phyloP scores from a whole-genome alignment of 2,888 invertebrate species.

The Lysandra bellargus region DNA sequence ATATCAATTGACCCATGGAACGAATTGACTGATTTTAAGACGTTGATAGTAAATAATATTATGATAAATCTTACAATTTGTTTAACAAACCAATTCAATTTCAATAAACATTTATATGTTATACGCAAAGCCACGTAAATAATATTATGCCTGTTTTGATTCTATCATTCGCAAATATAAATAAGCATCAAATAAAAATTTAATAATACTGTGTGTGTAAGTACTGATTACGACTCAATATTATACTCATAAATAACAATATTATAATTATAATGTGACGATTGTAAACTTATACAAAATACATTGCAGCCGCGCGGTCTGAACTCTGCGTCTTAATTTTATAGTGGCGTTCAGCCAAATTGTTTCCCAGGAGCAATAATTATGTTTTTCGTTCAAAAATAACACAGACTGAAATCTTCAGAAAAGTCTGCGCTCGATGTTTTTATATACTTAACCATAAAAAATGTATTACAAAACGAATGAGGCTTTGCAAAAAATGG shows the following conservation, averaged over 20 bases:
- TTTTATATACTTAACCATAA: too few species aligned
- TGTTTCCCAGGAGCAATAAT: slow-evolving; percentile 29
- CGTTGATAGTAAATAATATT: too few species aligned
- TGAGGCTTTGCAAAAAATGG: too few species aligned
- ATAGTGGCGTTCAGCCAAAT: slow-evolving; percentile 29
- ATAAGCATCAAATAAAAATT: not conserved
- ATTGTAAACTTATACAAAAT: slow-evolving; percentile 48
- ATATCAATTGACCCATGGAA: too few species aligned
- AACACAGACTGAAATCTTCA: not conserved
- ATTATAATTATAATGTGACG: not conserved
- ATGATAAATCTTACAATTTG: too few species aligned
- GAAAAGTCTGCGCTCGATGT: not conserved
- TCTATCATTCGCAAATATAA: not conserved
- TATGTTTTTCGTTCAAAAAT: not conserved
- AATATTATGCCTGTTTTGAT: too few species aligned
- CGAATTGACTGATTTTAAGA: too few species aligned
- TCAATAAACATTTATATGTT: too few species aligned
- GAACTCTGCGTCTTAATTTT: slow-evolving; percentile 41
- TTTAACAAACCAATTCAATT: too few species aligned
- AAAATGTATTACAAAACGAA: too few species aligned
- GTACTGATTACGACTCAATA: not conserved
- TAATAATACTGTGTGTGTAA: not conserved
- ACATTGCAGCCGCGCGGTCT: slow-evolving; percentile 60
- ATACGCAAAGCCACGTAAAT: too few species aligned
- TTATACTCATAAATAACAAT: not conserved